Base-by-base conservation (phyloP, 1,140 invertebrate species). In the Drosophila fuyamai region DNA sequence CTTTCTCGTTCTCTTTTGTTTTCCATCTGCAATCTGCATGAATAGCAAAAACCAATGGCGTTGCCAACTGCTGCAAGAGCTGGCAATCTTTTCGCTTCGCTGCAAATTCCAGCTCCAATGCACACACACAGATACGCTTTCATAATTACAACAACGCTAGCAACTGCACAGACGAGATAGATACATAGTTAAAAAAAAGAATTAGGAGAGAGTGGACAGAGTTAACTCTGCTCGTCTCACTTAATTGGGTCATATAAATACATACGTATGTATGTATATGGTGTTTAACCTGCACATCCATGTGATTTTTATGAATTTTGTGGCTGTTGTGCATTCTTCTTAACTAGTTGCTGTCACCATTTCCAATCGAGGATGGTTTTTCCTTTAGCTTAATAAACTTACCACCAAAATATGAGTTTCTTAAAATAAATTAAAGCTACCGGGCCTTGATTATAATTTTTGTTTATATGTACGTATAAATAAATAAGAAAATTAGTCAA, bases 161-260 rank as follows among this genome's bases (percentile, higher is more conserved):
- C 50, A 48, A 44, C 36, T 72, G 54, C 41, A 55, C n/a, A 13
- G 23, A n/a, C 23, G 12, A 32, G 36, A n/a, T 48, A 29, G 23
- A 48, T 13, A 46, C 16, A 38, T 6, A 14, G 59, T 50, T 32
- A 10, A 12, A 18, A 32, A 14, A 38, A 59, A 23, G 29, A 13
- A 38, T 29, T 12, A n/a, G 12, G n/a, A 65, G 36, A 27, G n/a
- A 10, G 46, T 4, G 46, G 23, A 70, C n/a, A 55, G 48, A 29
- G 13, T 36, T 38, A 38, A 68, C 76, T 73, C 79, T 78, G 53
- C 23, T 23, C 23, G 73, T 65, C 76, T 84, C 57, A 78, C 67
- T 91, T 88, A 90, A 90, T 90, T 88, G 79, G 88, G 88, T 90
- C 88, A 90, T 79, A 68, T 79, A 89, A 83, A 83, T 89, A 83